Percentiles rank a stretch among this genome's conserved stretches.
Conservation (phyloP, 1,140 invertebrate species). For the Eupristina koningsbergeri region DNA sequence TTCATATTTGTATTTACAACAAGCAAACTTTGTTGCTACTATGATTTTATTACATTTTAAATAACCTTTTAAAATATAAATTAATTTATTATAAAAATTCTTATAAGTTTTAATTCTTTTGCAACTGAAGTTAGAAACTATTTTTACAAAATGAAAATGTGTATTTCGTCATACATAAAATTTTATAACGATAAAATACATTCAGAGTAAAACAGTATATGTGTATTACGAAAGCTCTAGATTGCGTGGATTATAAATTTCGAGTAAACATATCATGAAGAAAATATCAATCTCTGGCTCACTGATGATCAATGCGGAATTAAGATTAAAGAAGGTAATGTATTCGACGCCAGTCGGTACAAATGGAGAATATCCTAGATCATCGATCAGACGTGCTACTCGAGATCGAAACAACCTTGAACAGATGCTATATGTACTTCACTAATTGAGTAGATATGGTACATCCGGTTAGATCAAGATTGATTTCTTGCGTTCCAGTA, state of each 20-base stretch:
- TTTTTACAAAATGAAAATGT: background rate
- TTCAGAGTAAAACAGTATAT: background rate
- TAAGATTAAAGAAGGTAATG: background rate
- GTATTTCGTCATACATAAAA: background rate
- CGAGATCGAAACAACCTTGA: background rate
- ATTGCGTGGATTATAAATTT: background rate
- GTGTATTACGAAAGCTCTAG: background rate
- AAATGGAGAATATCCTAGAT: slow-evolving; percentile 5
- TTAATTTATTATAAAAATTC: background rate
- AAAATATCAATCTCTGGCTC: slow-evolving; percentile 1
- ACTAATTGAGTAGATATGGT: background rate
- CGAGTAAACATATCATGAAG: background rate
- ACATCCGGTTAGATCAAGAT: background rate
- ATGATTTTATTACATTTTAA: no score
- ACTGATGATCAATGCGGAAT: background rate
- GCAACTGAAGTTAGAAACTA: background rate
- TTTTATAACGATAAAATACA: background rate
- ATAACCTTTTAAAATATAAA: no score
- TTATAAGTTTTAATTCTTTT: background rate
- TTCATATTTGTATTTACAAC: no score
- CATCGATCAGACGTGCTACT: background rate
- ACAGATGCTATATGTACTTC: background rate
- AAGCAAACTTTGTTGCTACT: no score
- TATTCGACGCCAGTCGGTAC: background rate
- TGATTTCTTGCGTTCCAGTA: background rate